Conservation (phyloP, 2,888 invertebrate genomes). For the Synanthedon tipuliformis region DNA sequence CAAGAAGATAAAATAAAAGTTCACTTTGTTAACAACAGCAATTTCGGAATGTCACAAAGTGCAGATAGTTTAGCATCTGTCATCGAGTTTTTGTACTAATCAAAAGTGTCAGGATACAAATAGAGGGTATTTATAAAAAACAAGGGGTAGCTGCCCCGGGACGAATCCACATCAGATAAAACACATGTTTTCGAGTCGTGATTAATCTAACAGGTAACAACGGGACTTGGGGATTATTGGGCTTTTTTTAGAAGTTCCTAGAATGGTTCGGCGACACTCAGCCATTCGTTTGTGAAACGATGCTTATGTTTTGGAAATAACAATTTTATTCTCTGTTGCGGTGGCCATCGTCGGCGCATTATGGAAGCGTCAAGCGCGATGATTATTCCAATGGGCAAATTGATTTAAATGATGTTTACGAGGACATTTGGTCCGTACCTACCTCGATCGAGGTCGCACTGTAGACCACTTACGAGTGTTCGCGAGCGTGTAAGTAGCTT, state of each 20-base stretch:
- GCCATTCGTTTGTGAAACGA: not conserved
- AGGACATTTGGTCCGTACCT: too few species aligned
- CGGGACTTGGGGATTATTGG: constrained; percentile 11
- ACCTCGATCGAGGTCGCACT: too few species aligned
- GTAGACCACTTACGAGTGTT: too few species aligned
- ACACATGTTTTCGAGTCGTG: constrained; percentile 9
- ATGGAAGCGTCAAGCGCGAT: too few species aligned
- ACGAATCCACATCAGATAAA: constrained; percentile 12
- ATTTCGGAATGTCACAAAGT: too few species aligned
- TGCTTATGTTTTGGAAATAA: too few species aligned
- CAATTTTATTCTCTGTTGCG: not conserved
- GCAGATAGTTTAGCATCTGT: constrained; percentile 1
- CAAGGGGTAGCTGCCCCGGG: constrained; percentile 3
- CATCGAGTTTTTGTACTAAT: constrained; percentile 3
- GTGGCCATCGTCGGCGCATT: not conserved
- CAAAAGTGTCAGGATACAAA: constrained; percentile 10
- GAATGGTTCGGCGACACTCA: constrained; percentile 13
- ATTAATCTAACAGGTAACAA: constrained; percentile 19
- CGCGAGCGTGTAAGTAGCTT: too few species aligned
- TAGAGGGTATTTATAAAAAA: constrained; percentile 2
- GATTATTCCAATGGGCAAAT: too few species aligned
- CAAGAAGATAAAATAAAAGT: too few species aligned
- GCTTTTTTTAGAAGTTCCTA: constrained; percentile 23
- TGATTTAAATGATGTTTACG: too few species aligned
- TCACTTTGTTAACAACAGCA: not conserved